Evolutionary conservation across 2,888 invertebrate genomes (phyloP), one percentile per base, ranked within the genome.

Genomic region (Ectropis crepuscularia): DNA sequence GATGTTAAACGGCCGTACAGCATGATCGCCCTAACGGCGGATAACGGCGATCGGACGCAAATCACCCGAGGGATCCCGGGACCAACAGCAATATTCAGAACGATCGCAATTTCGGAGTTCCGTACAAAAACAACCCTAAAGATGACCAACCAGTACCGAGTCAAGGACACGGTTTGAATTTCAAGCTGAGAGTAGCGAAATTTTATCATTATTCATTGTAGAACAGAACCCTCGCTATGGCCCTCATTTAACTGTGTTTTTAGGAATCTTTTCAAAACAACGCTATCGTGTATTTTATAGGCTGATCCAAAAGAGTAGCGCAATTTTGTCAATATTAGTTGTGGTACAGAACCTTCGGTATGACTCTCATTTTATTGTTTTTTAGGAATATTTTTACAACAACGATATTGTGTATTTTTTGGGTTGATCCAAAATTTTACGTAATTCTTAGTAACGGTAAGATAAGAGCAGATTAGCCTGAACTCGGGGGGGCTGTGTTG

Each of bases 371-470:
- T 50, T 48, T 47, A 48, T 43, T 47, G 42, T 57, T 16, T 65
- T 58, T 60, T 61, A 53, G 51, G 57, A 48, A 64, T 64, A 59
- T 42, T 54, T 49, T 41, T 36, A 16, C 11, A 43, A 46, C 51
- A 53, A 61, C 57, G 64, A 61, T 61, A 55, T 49, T 53, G 46
- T 61, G n/a, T 60, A 53, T 55, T 60, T 60, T 64, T 57, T 45
- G 53, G 43, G 9, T 6, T 42, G 60, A 43, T 48, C 47, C 47
- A 7, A 28, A 57, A 60, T 57, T 57, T 48, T 57, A 45, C 57
- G 55, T 55, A 46, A 41, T 51, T 54, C 43, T 36, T 59, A 51
- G 47, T 57, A 46, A 43, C 47, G 36, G 28, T 39, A 49, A 28
- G 39, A 53, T 51, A 41, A 59, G 50, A 59, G 9, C 39, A 41